Evolutionary conservation across 2,797 vertebrate species (phyloP).

Genomic region (Hylomyscus alleni): DNA sequence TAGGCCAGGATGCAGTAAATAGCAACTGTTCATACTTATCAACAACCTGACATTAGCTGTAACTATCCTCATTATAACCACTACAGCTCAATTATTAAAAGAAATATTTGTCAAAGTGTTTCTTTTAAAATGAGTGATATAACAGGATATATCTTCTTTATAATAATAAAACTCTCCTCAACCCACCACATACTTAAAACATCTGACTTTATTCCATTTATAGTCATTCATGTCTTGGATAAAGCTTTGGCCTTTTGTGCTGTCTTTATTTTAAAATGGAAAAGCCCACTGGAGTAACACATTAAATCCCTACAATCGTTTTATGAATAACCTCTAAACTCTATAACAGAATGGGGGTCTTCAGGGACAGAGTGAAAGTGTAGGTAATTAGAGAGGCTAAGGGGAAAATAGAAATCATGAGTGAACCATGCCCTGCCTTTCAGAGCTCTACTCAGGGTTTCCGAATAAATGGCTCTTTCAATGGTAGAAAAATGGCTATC

Average conservation of each 20-base stretch:
- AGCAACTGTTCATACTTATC: slow-evolving; percentile 13
- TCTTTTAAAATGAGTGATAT: background rate
- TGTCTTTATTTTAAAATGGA: background rate
- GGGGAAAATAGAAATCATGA: background rate
- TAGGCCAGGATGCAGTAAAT: background rate
- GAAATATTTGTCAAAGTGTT: background rate
- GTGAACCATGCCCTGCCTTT: background rate
- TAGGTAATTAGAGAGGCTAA: background rate
- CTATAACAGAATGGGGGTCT: background rate
- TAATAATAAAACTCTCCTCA: background rate
- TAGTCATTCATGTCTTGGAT: background rate
- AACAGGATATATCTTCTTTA: background rate
- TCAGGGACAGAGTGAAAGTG: background rate
- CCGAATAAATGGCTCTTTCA: background rate
- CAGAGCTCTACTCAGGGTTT: background rate
- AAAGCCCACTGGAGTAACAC: background rate
- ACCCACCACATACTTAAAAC: background rate
- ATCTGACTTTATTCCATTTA: background rate
- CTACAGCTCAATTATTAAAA: background rate
- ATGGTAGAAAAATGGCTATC: background rate
- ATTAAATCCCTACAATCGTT: background rate
- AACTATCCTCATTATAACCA: background rate
- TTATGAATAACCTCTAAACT: slow-evolving; percentile 39
- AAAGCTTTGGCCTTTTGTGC: slow-evolving; percentile 16
- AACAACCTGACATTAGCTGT: background rate